Conservation (phyloP, 2,797 vertebrate species). For the Acanthopagrus latus region DNA sequence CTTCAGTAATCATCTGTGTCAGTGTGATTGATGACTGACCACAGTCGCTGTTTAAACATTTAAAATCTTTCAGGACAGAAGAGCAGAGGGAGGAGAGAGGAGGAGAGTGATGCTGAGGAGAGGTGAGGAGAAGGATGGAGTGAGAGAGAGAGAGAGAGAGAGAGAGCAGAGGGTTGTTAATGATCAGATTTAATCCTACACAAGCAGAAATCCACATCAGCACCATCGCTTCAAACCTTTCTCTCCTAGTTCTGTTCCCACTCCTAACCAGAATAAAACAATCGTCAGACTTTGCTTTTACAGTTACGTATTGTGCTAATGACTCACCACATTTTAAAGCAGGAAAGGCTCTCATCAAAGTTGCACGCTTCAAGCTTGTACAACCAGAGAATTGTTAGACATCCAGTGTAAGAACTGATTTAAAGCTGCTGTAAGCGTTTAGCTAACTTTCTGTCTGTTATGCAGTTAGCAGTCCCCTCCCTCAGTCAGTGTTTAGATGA, state of each 20-base stretch:
- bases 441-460: too few relatives aligned
- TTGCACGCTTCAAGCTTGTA: neutral
- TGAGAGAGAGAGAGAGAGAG: neutral
- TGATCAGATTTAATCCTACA: conserved; percentile 21
- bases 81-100: conserved; percentile 23
- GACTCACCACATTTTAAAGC: neutral
- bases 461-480: too few relatives aligned
- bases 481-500: neutral
- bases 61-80: conserved; percentile 65
- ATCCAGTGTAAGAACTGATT: neutral
- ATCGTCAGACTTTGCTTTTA: conserved; percentile 4
- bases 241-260: conserved; percentile 2
- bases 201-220: conserved; percentile 30
- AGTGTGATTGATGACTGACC: conserved; percentile 72
- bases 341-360: neutral
- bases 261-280: neutral
- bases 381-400: neutral
- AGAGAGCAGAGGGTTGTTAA: conserved; percentile 3
- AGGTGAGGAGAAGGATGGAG: conserved; percentile 32
- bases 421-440: too few relatives aligned
- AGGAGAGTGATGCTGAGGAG: conserved; percentile 33
- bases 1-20: conserved; percentile 73
- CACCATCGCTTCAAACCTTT: neutral
- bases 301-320: conserved; percentile 8
- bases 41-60: conserved; percentile 77